Conservation (phyloP, 2,797 vertebrate species). For the Danionella dracula region DNA sequence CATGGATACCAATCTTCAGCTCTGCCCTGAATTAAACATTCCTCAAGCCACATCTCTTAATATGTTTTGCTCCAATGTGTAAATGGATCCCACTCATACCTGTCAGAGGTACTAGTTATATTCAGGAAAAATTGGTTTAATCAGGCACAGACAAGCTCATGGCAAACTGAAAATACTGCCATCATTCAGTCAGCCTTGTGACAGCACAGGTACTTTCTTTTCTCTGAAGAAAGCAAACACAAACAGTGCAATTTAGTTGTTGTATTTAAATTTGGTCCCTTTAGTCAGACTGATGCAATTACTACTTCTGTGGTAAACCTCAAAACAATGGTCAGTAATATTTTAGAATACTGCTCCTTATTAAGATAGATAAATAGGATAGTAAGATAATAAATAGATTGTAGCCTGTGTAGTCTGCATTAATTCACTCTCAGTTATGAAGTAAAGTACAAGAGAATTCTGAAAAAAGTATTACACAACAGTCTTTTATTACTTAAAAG, state of each 20-base stretch:
- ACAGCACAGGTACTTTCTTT: background rate
- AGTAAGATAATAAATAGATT: too few relatives aligned
- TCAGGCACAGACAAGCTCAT: background rate
- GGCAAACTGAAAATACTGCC: background rate
- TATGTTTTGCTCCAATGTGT: conserved; percentile 4
- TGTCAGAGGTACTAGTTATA: conserved; percentile 13
- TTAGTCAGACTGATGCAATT: too few relatives aligned
- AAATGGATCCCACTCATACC: conserved; percentile 22
- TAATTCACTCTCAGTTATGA: too few relatives aligned
- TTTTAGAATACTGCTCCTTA: too few relatives aligned
- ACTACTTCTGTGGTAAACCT: too few relatives aligned
- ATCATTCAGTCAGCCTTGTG: background rate
- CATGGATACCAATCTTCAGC: conserved; percentile 5
- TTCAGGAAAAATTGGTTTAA: background rate
- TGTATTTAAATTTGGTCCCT: too few relatives aligned
- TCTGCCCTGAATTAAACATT: conserved; percentile 20
- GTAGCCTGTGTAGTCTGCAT: too few relatives aligned
- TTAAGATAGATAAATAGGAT: too few relatives aligned
- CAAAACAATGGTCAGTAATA: too few relatives aligned
- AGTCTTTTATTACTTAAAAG: too few relatives aligned
- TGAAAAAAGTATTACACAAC: too few relatives aligned
- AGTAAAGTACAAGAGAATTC: too few relatives aligned
- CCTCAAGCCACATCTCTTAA: conserved; percentile 8
- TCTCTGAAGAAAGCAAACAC: background rate
- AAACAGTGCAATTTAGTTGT: background rate